Conservation (phyloP, 2,888 invertebrate species). For the Poecilobothrus nobilitatus region DNA sequence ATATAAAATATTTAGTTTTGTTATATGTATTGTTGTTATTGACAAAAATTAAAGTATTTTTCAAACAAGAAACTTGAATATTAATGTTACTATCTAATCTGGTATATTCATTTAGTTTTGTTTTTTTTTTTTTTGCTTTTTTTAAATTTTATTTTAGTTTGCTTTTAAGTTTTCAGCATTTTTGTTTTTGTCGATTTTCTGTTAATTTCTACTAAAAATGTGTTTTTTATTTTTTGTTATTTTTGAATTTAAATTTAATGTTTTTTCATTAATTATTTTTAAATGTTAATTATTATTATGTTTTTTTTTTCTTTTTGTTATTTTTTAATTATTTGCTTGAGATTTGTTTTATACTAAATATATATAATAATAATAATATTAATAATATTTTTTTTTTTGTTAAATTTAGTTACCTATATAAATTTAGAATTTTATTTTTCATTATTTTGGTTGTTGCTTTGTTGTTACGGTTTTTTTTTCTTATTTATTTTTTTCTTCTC, state of each 20-base stretch:
- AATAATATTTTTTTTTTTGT: not conserved
- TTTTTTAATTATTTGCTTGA: not conserved
- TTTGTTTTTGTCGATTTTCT: not conserved
- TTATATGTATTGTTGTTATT: no score
- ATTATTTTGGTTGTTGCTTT: conserved; percentile 6
- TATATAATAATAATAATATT: not conserved
- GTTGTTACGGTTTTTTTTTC: not conserved
- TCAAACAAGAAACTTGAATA: no score
- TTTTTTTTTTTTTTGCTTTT: no score
- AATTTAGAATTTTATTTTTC: conserved; percentile 1
- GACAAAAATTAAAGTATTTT: no score
- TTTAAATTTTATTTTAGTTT: not conserved
- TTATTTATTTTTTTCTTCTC: not conserved
- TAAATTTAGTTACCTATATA: conserved; percentile 6
- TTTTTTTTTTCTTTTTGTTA: not conserved
- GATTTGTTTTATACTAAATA: not conserved
- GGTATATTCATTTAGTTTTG: no score
- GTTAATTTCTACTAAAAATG: conserved; percentile 1
- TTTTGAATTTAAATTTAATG: not conserved
- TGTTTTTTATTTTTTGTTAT: not conserved
- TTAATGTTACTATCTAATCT: no score
- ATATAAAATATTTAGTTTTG: no score
- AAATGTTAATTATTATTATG: not conserved
- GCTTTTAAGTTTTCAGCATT: not conserved
- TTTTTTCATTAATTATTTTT: not conserved